Conservation (phyloP, 2,797 vertebrate genomes). For the Acrocephalus scirpaceus region DNA sequence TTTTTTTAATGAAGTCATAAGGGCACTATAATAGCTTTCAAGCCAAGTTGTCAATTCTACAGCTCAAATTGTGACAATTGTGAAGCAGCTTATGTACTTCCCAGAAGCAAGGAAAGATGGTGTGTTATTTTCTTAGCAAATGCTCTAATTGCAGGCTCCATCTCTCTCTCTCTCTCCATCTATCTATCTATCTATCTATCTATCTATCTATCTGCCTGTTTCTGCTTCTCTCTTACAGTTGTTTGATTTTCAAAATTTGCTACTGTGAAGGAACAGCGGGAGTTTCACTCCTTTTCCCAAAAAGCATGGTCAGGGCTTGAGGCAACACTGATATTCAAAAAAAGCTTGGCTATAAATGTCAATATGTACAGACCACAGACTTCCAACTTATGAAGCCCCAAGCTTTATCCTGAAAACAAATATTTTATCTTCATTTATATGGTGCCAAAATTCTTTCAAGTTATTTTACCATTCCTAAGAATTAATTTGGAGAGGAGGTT, state of each 20-base stretch:
- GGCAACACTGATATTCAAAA: neutral
- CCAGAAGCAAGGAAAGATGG: slow-evolving; percentile 2
- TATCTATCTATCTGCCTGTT: neutral
- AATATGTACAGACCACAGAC: accelerated
- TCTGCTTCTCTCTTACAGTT: neutral
- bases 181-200: neutral
- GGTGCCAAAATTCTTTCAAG: neutral
- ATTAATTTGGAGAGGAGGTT: neutral
- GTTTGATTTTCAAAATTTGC: neutral
- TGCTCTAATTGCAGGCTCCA: neutral
- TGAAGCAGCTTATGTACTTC: neutral
- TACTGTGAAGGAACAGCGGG: neutral
- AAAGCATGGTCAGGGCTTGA: neutral
- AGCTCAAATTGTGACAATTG: slow-evolving; percentile 23
- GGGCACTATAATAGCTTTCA: slow-evolving; percentile 6
- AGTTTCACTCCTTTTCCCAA: neutral
- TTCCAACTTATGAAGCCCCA: neutral
- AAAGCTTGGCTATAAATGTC: neutral
- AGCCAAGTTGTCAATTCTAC: slow-evolving; percentile 14
- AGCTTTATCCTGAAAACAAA: neutral
- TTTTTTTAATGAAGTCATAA: neutral
- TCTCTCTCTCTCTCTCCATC: neutral
- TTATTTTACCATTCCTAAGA: neutral
- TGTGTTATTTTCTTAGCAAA: neutral
- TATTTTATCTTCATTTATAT: neutral